Percentiles rank a stretch among this genome's conserved stretches.
phyloP scores from a whole-genome alignment of 2,888 invertebrate species.

The Melieria crassipennis region DNA sequence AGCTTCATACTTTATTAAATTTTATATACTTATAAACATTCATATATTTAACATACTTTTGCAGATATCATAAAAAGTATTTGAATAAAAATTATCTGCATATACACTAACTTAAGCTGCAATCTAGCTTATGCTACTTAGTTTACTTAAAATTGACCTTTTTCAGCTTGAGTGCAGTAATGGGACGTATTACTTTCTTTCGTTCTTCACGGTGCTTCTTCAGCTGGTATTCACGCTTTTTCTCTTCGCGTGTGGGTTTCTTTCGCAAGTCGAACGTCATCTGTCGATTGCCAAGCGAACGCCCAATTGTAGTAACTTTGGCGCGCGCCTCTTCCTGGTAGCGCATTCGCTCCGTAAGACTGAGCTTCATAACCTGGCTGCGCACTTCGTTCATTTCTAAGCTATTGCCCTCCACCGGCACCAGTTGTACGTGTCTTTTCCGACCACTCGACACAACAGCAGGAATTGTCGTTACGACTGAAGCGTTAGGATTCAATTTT shows the following conservation, averaged over 20 bases:
- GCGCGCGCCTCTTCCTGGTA: conserved; percentile 67
- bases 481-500: too few relatives aligned
- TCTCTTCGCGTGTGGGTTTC: conserved; percentile 68
- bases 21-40: not conserved
- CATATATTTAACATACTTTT: not conserved
- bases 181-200: conserved; percentile 72
- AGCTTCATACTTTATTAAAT: too few relatives aligned
- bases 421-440: conserved; percentile 68
- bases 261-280: conserved; percentile 79
- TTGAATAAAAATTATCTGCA: too few relatives aligned
- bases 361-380: conserved; percentile 51
- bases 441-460: conserved; percentile 45
- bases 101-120: not conserved
- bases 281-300: conserved; percentile 78
- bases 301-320: conserved; percentile 66
- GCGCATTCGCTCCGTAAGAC: conserved; percentile 77
- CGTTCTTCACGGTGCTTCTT: conserved; percentile 77
- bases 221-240: conserved; percentile 70
- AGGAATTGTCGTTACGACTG: too few relatives aligned
- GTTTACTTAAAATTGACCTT: conserved; percentile 62
- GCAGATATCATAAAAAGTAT: not conserved
- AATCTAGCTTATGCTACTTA: not conserved
- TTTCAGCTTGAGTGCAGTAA: conserved; percentile 66
- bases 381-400: conserved; percentile 58
- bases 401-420: conserved; percentile 71